These are phyloP conservation scores for Rhagologus leucostigma DNA, from an alignment of 2,113 vertebrate species.

Conservation along the genomic window DNA sequence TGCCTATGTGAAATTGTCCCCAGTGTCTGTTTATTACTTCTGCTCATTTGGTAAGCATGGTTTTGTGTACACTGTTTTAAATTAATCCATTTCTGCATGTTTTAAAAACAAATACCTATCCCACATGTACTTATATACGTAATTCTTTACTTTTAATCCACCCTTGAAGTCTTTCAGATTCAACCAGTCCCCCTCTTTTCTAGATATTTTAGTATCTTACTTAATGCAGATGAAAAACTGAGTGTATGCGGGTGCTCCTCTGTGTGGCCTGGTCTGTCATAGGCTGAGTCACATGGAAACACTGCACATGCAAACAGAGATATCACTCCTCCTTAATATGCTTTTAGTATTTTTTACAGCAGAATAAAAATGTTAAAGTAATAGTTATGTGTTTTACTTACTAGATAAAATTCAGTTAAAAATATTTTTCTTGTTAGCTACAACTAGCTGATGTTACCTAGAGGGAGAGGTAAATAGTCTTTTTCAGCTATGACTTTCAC, in stretches of 20 bases:
- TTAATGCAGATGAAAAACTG: background rate
- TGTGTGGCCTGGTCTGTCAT: background rate
- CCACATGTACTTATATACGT: background rate
- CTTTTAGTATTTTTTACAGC: background rate
- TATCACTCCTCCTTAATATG: background rate
- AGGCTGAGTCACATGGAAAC: background rate
- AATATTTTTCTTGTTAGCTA: background rate
- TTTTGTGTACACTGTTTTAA: background rate
- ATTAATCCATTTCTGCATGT: background rate
- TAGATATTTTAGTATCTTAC: background rate
- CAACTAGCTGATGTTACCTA: background rate
- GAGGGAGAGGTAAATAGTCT: background rate
- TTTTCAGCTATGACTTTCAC: background rate
- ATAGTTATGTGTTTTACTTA: background rate
- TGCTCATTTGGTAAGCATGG: background rate
- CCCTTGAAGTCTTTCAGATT: background rate
- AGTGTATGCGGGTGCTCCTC: fast-evolving
- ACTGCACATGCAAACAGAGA: background rate
- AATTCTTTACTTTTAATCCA: background rate
- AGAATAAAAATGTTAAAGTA: background rate
- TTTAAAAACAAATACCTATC: background rate
- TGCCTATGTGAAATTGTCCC: background rate
- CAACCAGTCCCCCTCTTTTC: background rate
- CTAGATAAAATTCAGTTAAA: background rate
- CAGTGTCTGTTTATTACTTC: background rate